Percentiles rank a stretch among this genome's conserved stretches.
phyloP scores from a whole-genome alignment of 2,797 vertebrate genomes.

The Menidia menidia region DNA sequence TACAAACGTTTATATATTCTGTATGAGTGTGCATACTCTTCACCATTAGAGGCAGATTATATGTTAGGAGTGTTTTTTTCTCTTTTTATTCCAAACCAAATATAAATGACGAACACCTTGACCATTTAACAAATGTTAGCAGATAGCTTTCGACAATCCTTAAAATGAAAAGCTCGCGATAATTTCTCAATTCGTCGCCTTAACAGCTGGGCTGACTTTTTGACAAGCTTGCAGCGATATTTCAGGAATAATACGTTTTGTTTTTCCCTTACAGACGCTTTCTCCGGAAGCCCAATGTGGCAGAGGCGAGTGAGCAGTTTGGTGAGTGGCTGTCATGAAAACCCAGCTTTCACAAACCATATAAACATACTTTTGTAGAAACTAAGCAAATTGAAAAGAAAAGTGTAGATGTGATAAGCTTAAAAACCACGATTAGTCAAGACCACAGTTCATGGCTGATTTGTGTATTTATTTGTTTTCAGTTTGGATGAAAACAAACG shows the following conservation, averaged over 20 bases:
- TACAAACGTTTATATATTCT: background rate
- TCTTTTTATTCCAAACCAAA: background rate
- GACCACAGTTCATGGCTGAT: too few species aligned
- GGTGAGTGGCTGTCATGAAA: constrained; percentile 72
- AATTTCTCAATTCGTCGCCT: background rate
- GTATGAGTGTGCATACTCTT: background rate
- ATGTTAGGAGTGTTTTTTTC: background rate
- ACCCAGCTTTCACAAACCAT: background rate
- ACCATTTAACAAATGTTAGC: background rate
- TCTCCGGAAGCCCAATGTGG: constrained; percentile 89
- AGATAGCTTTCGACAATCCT: background rate
- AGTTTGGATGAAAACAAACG: too few species aligned
- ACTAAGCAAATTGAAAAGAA: too few species aligned
- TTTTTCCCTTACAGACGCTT: constrained; percentile 79
- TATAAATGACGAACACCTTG: background rate
- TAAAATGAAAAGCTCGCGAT: background rate
- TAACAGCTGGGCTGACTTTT: background rate
- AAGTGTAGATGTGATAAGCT: too few species aligned
- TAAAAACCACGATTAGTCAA: too few species aligned
- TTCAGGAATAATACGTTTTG: background rate
- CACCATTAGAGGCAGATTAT: background rate
- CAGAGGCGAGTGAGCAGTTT: constrained; percentile 89
- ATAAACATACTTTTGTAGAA: too few species aligned
- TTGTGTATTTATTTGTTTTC: too few species aligned
- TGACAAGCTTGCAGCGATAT: background rate